These are phyloP conservation scores for Clarias gariepinus DNA, from an alignment of 2,113 vertebrate species.

Conservation along the genomic window DNA sequence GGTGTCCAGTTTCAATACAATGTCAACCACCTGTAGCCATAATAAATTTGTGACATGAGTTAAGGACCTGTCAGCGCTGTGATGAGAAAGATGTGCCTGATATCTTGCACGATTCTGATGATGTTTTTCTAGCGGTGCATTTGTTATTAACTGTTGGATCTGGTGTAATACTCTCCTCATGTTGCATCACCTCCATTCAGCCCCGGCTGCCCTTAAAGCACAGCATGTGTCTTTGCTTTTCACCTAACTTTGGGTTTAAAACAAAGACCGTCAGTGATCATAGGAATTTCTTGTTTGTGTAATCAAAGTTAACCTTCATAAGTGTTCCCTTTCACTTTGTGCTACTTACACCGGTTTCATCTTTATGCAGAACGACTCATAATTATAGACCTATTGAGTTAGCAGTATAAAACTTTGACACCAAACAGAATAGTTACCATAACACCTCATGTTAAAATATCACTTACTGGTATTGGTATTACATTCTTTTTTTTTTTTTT, in stretches of 20 bases:
- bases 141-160: not conserved
- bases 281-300: not conserved
- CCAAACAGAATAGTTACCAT: not conserved
- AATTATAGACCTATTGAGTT: not conserved
- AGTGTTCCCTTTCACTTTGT: not conserved
- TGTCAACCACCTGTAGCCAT: not conserved
- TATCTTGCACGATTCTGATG: not conserved
- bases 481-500: not conserved
- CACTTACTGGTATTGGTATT: not conserved
- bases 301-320: not conserved
- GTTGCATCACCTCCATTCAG: not conserved
- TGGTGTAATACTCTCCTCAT: not conserved
- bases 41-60: not conserved
- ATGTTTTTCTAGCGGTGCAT: not conserved
- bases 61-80: no score
- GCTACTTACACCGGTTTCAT: not conserved
- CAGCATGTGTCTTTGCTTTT: not conserved
- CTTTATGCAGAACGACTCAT: not conserved
- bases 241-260: not conserved
- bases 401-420: not conserved
- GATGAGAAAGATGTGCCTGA: not conserved
- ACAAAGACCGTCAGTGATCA: not conserved
- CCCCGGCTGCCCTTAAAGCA: not conserved
- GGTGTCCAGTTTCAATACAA: not conserved
- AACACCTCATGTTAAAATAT: not conserved